Evolutionary conservation across 2,888 invertebrate species (phyloP), one percentile per base, ranked within the genome.

Genomic region (Ormyrus thymus): DNA sequence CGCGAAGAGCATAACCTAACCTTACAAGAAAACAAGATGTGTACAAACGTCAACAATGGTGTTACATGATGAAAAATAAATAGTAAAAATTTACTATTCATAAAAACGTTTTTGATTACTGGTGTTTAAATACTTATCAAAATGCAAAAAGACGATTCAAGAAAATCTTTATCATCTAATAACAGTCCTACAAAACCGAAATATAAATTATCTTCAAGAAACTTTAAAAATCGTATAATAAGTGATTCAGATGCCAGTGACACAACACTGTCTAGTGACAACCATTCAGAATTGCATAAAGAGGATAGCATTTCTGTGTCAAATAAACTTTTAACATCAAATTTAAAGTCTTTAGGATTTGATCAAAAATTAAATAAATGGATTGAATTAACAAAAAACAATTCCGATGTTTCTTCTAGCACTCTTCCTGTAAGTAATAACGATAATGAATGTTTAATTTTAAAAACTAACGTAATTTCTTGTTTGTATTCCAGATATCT

Each of bases 311-410:
- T 13, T 45, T 10, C 56, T 48, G 13, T 43, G 10, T 48, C 72
- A 46, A 13, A 56, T 46, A 85, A 83, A 48, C 73, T 29, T 29
- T 29, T 4, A 29, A 29, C 29, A 81, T 78, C 89, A 15, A 84
- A 86, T 78, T 83, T 89, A 7, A 86, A 85, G 76, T 84, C 89
- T 15, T 81, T 89, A 78, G 87, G 87, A 3, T 76, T 79, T 46
- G 66, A 79, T 53, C 48, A 59, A 7, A 70, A 75, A 1, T 59
- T 79, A 56, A 61, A 76, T 29, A 59, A 59, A 15, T 75, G 75
- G 75, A 71, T 79, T 53, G 75, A 79, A 65, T 45, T 48, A 43
- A 70, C 11, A 7, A 86, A 84, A 81, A 79, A 76, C 10, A 82
- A 85, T 71, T 83, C 87, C n/a, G 62, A 83, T 1, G 48, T 78